Base-by-base conservation (phyloP, 2,888 invertebrate species). In the Apodemia zela region DNA sequence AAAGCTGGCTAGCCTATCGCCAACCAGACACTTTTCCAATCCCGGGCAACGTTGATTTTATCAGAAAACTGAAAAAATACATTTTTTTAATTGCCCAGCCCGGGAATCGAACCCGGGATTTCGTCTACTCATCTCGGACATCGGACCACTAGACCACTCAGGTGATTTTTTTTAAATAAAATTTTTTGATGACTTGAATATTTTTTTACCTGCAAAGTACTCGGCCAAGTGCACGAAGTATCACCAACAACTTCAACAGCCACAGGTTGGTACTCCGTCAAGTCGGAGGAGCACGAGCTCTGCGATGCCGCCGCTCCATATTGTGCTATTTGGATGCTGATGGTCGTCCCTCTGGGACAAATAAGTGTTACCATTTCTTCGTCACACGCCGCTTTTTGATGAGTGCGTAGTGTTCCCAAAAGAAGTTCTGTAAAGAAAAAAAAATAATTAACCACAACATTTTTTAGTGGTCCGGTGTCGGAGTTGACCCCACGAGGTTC, bases 351-450 rank as follows among this genome's bases (percentile, higher is more conserved):
- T 59, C 95, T 93, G 35, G 98, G 98, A 86, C 99, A 99, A 78
- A 95, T 95, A 68, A 98, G 93, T 60, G 95, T 94, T 81, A 98
- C 95, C 82, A 94, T 93, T 78, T 98, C 97, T 68, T 97, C 97
- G 89, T 98, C 98, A 88, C 99, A 99, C 62, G 97, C 97, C 60
- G 97, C 97, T 70, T 96, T 95, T 81, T 98, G 97, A 87, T 97
- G 97, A 59, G 97, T 98, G 78, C 97, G 94, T 74, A 99, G 93
- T 38, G 98, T 98, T 73, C 97, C 97, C 76, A 97, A 95, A 74
- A 99, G 94, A 72, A 98, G 93, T 81, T 97, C 98, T 98, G 93
- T 72, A 87, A 79, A 71, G 67, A 69, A 67, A 10, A 59, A 21
- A 47, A 15, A 3, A 5, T n/a, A 1, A 42, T 42, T 38, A 38